Percentiles rank a stretch among this genome's conserved stretches.
These are phyloP conservation scores for Charanyca ferruginea DNA, from an alignment of 2,888 invertebrate species.

Conservation along the genomic window DNA sequence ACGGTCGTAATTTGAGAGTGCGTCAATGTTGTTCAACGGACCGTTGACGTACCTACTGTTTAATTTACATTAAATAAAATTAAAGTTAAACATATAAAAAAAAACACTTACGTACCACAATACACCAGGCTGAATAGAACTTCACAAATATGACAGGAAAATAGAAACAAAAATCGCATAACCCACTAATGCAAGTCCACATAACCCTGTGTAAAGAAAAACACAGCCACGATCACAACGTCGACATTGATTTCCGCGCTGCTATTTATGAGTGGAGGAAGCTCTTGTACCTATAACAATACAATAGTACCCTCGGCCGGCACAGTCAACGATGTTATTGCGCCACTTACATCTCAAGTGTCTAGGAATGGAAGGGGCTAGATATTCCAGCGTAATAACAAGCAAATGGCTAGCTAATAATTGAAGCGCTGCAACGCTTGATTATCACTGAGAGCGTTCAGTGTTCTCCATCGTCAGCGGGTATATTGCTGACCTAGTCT, in stretches of 20 bases:
- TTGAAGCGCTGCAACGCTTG: conserved; percentile 60
- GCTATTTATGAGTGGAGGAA: conserved; percentile 64
- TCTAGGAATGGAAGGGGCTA: conserved; percentile 59
- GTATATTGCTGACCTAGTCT: conserved; percentile 38
- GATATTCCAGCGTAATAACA: conserved; percentile 63
- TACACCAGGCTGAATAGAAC: background rate
- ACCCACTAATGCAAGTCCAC: background rate
- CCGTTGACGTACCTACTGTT: conserved; percentile 17
- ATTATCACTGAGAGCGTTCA: conserved; percentile 51
- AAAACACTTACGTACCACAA: background rate
- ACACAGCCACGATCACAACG: conserved; percentile 50
- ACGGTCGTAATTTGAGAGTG: conserved; percentile 23
- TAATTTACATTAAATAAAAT: conserved; percentile 29
- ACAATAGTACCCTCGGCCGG: conserved; percentile 61
- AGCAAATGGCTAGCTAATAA: conserved; percentile 64
- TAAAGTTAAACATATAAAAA: conserved; percentile 8
- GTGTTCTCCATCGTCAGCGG: conserved; percentile 28
- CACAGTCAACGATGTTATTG: conserved; percentile 65
- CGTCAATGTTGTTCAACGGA: conserved; percentile 34
- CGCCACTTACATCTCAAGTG: conserved; percentile 60
- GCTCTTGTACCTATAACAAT: conserved; percentile 65
- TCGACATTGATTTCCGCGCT: conserved; percentile 66
- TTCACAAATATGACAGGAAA: background rate
- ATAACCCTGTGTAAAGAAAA: conserved; percentile 49
- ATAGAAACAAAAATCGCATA: background rate